Evolutionary conservation across 2,797 vertebrate species (phyloP).

Genomic region (Cetoscarus ocellatus): DNA sequence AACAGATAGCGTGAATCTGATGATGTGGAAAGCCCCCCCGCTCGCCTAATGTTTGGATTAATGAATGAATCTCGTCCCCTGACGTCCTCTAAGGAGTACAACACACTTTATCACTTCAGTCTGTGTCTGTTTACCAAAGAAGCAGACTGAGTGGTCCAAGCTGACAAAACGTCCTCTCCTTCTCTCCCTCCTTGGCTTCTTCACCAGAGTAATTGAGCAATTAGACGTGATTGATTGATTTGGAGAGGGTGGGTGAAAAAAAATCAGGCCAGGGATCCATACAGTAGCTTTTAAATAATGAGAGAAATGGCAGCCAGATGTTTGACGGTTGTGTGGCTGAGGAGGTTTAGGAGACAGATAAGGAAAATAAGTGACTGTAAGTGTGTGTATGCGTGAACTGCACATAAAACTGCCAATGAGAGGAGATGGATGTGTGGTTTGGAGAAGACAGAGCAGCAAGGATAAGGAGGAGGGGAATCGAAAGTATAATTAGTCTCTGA

Average conservation of each 20-base stretch:
- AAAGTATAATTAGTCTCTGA: conserved; percentile 68
- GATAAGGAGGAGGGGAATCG: conserved; percentile 15
- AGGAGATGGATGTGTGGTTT: conserved; percentile 40
- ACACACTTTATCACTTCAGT: conserved; percentile 67
- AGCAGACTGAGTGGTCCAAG: conserved; percentile 56
- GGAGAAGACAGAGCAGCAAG: conserved; percentile 20
- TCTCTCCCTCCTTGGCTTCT: conserved; percentile 48
- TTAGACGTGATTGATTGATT: conserved; percentile 82
- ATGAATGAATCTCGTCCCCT: conserved; percentile 74
- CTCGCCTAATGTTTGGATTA: conserved; percentile 80
- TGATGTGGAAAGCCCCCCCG: conserved; percentile 52
- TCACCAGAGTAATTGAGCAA: conserved; percentile 79
- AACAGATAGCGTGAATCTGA: conserved; percentile 26
- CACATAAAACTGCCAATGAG: conserved; percentile 25
- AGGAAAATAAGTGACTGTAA: conserved; percentile 35
- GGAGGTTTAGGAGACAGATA: conserved; percentile 51
- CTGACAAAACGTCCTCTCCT: conserved; percentile 59
- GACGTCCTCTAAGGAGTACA: conserved; percentile 73
- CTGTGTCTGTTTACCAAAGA: conserved; percentile 76
- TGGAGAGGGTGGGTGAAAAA: conserved; percentile 52
- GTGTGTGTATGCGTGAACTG: conserved; percentile 28
- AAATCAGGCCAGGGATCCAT: conserved; percentile 67
- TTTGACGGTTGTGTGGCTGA: conserved; percentile 47
- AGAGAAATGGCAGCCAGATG: conserved; percentile 53
- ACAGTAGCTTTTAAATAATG: conserved; percentile 78